Percentiles rank a stretch among this genome's conserved stretches.
Conservation (phyloP, 2,888 invertebrate species). For the Erebia aethiops region DNA sequence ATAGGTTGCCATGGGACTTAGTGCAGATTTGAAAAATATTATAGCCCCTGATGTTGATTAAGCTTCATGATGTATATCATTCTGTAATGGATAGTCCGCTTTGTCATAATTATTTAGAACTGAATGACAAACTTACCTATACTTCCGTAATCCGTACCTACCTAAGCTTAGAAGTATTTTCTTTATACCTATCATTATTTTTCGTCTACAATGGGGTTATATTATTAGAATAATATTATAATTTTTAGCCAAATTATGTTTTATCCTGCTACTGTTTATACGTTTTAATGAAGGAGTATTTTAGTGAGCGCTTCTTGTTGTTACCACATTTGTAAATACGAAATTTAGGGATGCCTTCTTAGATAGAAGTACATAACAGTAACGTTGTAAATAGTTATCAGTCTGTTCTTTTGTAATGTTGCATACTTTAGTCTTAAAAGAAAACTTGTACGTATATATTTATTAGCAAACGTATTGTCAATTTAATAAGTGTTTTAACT, state of each 20-base stretch:
- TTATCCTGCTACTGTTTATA: neutral
- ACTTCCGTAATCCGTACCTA: no score
- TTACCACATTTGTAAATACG: constrained; percentile 21
- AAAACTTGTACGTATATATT: constrained; percentile 21
- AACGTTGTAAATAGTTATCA: constrained; percentile 19
- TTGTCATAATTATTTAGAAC: neutral
- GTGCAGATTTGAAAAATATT: no score
- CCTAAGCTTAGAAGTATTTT: no score
- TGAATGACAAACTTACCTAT: no score
- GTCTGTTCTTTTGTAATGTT: constrained; percentile 24
- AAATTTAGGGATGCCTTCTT: constrained; percentile 23
- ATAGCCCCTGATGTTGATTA: neutral
- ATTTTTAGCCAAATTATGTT: neutral
- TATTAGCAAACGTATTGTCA: constrained; percentile 22
- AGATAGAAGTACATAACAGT: constrained; percentile 19
- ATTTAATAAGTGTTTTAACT: constrained; percentile 26
- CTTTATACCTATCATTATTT: no score
- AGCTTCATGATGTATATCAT: neutral
- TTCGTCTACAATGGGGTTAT: neutral
- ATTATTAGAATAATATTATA: neutral
- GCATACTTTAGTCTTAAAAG: constrained; percentile 16
- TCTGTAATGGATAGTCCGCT: no score
- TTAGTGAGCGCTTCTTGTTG: constrained; percentile 11
- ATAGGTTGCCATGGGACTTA: no score
- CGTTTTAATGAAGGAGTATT: neutral